Evolutionary conservation across 2,797 vertebrate genomes (phyloP).

Genomic region (Pachyuromys duprasi): DNA sequence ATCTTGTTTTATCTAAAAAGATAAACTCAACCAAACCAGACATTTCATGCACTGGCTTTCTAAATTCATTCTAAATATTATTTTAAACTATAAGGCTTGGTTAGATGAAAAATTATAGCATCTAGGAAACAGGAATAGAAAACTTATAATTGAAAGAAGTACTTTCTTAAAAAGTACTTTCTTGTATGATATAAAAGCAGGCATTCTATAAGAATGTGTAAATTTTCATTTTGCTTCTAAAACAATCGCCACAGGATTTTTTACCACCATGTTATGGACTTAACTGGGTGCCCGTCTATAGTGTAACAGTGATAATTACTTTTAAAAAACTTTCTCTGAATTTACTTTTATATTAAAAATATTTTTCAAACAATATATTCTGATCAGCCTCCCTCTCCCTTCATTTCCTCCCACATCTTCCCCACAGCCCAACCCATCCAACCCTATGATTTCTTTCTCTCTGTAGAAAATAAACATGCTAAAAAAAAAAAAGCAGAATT

Average conservation of each 20-base stretch:
- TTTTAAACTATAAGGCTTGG: not conserved
- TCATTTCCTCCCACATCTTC: not conserved
- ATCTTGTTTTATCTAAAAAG: slow-evolving; percentile 27
- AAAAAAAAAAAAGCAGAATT: not conserved
- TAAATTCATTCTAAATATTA: slow-evolving; percentile 36
- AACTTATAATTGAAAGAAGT: slow-evolving; percentile 6
- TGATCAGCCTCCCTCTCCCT: not conserved
- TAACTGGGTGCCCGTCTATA: not conserved
- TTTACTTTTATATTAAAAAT: not conserved
- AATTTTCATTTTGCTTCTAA: slow-evolving; percentile 52
- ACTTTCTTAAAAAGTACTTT: not conserved
- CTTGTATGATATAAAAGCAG: not conserved
- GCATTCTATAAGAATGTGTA: not conserved
- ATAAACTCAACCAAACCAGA: slow-evolving; percentile 12
- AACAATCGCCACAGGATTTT: not conserved
- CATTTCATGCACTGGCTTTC: not conserved
- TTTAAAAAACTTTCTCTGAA: not conserved
- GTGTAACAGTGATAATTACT: slow-evolving; percentile 48
- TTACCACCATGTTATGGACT: not conserved
- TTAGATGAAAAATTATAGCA: not conserved
- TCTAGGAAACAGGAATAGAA: not conserved
- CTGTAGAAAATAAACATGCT: not conserved
- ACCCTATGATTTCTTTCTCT: not conserved
- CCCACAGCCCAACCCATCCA: not conserved
- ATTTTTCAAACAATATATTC: not conserved